A percentile compares a stretch with the other conserved stretches of the same genome.
phyloP scores from a whole-genome alignment of 2,113 vertebrate genomes.

The Rhinolophus ferrumequinum region DNA sequence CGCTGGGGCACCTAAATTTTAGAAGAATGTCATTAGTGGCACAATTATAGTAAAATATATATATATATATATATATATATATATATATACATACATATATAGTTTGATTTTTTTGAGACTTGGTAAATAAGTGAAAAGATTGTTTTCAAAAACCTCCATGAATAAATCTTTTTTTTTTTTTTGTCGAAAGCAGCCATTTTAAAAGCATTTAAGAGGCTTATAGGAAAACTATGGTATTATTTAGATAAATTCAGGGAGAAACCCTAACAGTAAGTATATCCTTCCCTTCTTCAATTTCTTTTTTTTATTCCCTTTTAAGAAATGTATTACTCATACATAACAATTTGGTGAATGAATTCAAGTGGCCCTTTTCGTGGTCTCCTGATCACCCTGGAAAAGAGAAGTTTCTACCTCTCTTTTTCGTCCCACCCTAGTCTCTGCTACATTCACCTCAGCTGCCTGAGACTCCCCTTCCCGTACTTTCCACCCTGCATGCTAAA shows the following conservation, averaged over 20 bases:
- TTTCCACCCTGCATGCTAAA: not conserved
- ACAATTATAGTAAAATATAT: not conserved
- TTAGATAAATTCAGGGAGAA: not conserved
- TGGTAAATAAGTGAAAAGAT: not conserved
- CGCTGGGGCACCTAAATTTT: not conserved
- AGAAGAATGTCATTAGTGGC: not conserved
- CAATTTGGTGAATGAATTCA: not conserved
- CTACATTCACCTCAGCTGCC: not conserved
- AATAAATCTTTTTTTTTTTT: not conserved
- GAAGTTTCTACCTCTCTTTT: not conserved
- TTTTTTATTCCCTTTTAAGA: not conserved
- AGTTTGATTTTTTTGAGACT: not conserved
- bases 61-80: not conserved
- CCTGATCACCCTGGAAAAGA: not conserved
- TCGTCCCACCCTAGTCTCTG: not conserved
- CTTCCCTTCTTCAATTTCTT: not conserved
- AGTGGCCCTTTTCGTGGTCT: not conserved
- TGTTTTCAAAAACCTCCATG: not conserved
- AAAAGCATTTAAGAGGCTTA: not conserved
- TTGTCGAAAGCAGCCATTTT: not conserved
- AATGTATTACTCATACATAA: not conserved
- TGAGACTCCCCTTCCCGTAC: not conserved
- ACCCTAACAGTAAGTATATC: not conserved
- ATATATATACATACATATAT: not conserved
- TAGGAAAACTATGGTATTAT: not conserved